phyloP scores from a whole-genome alignment of 2,888 invertebrate species.

The Biston betularia region DNA sequence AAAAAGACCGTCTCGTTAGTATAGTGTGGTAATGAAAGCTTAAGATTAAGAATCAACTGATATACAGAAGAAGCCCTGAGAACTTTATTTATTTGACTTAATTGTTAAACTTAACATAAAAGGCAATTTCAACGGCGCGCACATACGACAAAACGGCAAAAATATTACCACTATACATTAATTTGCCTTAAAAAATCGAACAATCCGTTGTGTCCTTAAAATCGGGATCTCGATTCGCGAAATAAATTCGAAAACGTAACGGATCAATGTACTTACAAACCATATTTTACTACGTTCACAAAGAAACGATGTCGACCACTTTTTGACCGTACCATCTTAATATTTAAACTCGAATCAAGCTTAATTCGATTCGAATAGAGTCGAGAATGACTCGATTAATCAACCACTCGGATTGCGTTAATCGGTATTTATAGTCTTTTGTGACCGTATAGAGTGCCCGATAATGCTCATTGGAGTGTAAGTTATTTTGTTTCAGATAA shows the following conservation, averaged over 20 bases:
- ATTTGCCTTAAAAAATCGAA: constrained; percentile 42
- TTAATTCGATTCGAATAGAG: constrained; percentile 30
- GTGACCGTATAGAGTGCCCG: constrained; percentile 72
- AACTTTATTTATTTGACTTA: constrained; percentile 35
- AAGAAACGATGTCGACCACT: constrained; percentile 49
- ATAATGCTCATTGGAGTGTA: constrained; percentile 74
- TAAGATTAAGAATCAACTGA: not conserved
- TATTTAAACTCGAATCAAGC: not conserved
- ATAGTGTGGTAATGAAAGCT: constrained; percentile 10
- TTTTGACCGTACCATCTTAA: constrained; percentile 40
- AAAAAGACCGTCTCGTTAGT: constrained; percentile 20
- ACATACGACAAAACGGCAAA: constrained; percentile 32
- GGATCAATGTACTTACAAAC: constrained; percentile 49
- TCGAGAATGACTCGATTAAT: constrained; percentile 23
- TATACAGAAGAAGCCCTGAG: constrained; percentile 6
- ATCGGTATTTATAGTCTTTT: constrained; percentile 73
- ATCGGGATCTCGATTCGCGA: constrained; percentile 54
- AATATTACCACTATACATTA: constrained; percentile 33
- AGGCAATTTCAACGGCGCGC: constrained; percentile 29
- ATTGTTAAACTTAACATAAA: constrained; percentile 36
- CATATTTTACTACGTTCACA: constrained; percentile 49
- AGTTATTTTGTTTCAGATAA: constrained; percentile 73
- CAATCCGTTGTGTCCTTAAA: constrained; percentile 51
- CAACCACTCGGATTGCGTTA: constrained; percentile 41
- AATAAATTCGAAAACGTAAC: constrained; percentile 56